Base-by-base conservation (phyloP, 1,140 invertebrate species). In the Harlomillsia oculata region DNA sequence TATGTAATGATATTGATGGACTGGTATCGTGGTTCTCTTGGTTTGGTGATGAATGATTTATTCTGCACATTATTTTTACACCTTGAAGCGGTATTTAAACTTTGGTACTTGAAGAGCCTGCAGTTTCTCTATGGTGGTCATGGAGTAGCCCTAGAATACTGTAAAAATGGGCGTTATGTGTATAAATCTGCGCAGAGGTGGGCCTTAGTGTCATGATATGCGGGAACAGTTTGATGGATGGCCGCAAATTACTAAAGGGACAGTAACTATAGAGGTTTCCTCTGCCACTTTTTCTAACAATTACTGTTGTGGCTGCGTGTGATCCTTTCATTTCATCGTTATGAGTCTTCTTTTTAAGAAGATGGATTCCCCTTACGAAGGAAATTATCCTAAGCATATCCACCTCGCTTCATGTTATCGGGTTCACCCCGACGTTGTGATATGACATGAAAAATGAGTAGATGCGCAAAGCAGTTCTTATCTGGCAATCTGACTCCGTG, bases 161-260 rank as follows among this genome's bases (percentile, higher is more conserved):
- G 43, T 26, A 30, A 43, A 18, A 50, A 50, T 37, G 49, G 49
- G 56, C 49, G 56, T 51, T 45, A 30, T 51, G 55, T 46, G n/a
- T 57, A 48, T 57, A 57, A 57, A 57, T 59, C 57, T 52, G 48
- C 40, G 39, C 53, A 53, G 50, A 54, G 62, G 49, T 51, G 62
- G 61, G 30, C 43, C 54, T 36, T 21, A 16, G 18, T 43, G 56
- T 59, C 62, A 60, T 53, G 48, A 41, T 49, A 36, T 56, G 18
- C 46, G 36, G 44, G 53, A 36, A 57, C 36, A 34, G 46, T 60
- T 63, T 63, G 62, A 63, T 59, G 48, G 57, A 63, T 63, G 57
- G 57, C 30, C 41, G 57, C 53, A 63, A 63, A 63, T 60, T 60
- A 57, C 52, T 23, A 45, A 63, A 60, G 49, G 36, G 57, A 63